These are phyloP conservation scores for Neoascia interrupta DNA, from an alignment of 2,888 invertebrate species.

Conservation along the genomic window DNA sequence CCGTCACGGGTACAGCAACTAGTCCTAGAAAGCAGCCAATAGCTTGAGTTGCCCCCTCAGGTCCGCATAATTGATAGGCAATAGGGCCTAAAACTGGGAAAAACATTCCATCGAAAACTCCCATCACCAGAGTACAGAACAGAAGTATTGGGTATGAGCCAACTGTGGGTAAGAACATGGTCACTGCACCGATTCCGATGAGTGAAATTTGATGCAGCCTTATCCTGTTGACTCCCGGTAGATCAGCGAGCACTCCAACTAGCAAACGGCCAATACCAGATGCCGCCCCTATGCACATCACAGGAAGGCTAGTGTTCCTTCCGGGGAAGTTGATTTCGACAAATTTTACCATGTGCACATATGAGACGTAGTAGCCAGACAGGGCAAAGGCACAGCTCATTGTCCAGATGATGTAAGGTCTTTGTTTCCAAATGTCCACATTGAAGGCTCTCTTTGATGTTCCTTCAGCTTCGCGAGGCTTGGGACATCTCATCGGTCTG, in stretches of 20 bases:
- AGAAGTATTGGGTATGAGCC: conserved; percentile 26
- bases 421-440: conserved; percentile 52
- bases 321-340: conserved; percentile 48
- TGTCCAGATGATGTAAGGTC: conserved; percentile 54
- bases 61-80: conserved; percentile 50
- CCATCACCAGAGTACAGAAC: conserved; percentile 35
- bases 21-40: conserved; percentile 60
- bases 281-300: conserved; percentile 62
- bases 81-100: conserved; percentile 59
- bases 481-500: conserved; percentile 44
- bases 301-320: conserved; percentile 44
- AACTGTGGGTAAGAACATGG: conserved; percentile 27
- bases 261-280: conserved; percentile 56
- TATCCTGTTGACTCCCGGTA: conserved; percentile 48
- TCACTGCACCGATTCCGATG: conserved; percentile 53
- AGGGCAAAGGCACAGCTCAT: conserved; percentile 51
- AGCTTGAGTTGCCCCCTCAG: conserved; percentile 52
- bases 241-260: conserved; percentile 52
- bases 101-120: conserved; percentile 64
- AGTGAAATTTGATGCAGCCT: conserved; percentile 50
- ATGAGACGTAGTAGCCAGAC: conserved; percentile 57
- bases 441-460: conserved; percentile 14
- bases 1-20: conserved; percentile 48
- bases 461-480: background rate
- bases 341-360: conserved; percentile 59